These are phyloP conservation scores for Natrix natrix DNA, from an alignment of 2,797 vertebrate species.

Conservation along the genomic window DNA sequence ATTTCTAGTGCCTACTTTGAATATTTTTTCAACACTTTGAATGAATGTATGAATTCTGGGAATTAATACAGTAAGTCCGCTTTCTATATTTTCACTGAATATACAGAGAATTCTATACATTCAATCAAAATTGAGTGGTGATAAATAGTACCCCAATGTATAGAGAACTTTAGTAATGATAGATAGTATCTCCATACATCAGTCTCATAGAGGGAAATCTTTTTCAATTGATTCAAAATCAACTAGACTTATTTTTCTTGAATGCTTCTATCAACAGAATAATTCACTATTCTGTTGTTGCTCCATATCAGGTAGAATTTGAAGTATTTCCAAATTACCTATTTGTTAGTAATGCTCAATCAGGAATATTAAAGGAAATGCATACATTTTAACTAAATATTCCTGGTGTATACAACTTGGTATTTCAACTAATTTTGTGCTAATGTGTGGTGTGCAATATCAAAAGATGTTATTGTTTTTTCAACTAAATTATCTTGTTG, in stretches of 20 bases:
- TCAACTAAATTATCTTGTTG: constrained; percentile 50
- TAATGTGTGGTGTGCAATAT: constrained; percentile 43
- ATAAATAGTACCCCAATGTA: background rate
- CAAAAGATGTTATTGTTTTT: constrained; percentile 33
- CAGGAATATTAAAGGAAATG: background rate
- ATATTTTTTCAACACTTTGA: background rate
- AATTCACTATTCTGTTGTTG: background rate
- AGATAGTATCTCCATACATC: background rate
- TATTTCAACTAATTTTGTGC: constrained; percentile 35
- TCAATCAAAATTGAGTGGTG: background rate
- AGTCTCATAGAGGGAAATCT: background rate
- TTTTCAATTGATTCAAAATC: background rate
- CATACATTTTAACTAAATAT: constrained; percentile 21
- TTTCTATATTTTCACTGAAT: background rate
- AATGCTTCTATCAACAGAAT: constrained; percentile 6
- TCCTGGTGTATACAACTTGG: constrained; percentile 40
- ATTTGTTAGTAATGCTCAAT: constrained; percentile 17
- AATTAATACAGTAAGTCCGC: background rate
- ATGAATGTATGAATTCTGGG: background rate
- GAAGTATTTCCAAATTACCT: constrained; percentile 20
- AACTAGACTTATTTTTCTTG: background rate
- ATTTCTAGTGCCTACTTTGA: background rate
- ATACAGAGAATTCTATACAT: background rate
- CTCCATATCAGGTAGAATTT: constrained; percentile 22
- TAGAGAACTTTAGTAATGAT: background rate